Evolutionary conservation across 2,888 invertebrate genomes (phyloP), one percentile per base, ranked within the genome.

Genomic region (Tetramorium bicarinatum): DNA sequence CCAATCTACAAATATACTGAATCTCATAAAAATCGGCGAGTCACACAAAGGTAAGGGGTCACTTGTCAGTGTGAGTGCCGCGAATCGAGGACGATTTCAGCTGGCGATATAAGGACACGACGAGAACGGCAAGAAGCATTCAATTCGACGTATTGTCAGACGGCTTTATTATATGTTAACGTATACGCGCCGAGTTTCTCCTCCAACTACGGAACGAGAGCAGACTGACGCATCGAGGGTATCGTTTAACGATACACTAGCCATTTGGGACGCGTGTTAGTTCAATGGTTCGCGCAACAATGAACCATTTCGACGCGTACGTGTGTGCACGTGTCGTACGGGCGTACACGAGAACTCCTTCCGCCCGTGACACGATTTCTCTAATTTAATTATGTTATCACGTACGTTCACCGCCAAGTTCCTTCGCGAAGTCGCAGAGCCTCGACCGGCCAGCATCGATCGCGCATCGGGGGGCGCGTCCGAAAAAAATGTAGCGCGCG

Each of bases 181-280:
- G 64, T 67, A 61, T 52, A 66, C 83, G 66, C 82, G 82, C 82
- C 82, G 52, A 83, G 80, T 74, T 47, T 8, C 3, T 56, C 61
- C 82, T 41, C n/a, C 59, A 61, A 59, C 49, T 62, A 49, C 66
- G 54, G 62, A 81, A 75, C 67, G 72, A 77, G 86, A 84, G 75
- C 85, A 47, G 75, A 82, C 49, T 81, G 88, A 85, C 87, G 76
- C 87, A 83, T 88, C 81, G 85, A 74, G 86, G 82, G 74, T 86
- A 83, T 84, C 87, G 87, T 83, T 86, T 74, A 86, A 86, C 83
- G 84, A 87, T 84, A 83, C 67, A 69, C 72, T 80, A 72, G 75
- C 75, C 44, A 66, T 74, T 67, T 74, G 61, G 72, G 44, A 62
- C 79, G 29, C 64, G 44, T 34, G 54, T 69, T 61, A 61, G 44